phyloP scores from a whole-genome alignment of 2,113 vertebrate species.

The Oncorhynchus gorbuscha region DNA sequence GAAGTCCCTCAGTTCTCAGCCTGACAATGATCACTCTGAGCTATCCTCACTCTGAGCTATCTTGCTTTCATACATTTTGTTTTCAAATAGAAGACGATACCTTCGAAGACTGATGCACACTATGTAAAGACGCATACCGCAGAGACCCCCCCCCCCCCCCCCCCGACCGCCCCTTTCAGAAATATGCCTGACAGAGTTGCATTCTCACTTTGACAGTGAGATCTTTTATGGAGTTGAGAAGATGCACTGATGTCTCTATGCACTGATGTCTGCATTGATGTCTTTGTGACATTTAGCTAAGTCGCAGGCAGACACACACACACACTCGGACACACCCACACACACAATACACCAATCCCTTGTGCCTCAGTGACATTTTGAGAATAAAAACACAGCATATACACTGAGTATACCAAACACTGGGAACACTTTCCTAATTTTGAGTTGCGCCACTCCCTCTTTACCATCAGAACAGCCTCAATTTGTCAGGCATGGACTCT shows the following conservation, averaged over 20 bases:
- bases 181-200: slow-evolving; percentile 34
- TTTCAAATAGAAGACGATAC: slow-evolving; percentile 10
- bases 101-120: not conserved
- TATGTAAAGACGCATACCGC: not conserved
- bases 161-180: slow-evolving; percentile 5
- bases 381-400: slow-evolving; percentile 16
- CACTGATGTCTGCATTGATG: slow-evolving; percentile 35
- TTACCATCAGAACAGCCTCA: too few relatives aligned
- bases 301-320: not conserved
- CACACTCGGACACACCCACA: not conserved
- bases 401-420: too few relatives aligned
- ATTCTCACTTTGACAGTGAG: slow-evolving; percentile 5
- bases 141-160: not conserved
- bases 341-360: not conserved
- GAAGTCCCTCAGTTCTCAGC: not conserved
- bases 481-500: too few relatives aligned
- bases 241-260: slow-evolving; percentile 8
- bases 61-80: not conserved
- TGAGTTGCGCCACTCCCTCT: too few relatives aligned
- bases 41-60: not conserved
- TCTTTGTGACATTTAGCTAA: slow-evolving; percentile 39
- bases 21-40: not conserved
- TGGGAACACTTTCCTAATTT: too few relatives aligned
- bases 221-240: slow-evolving; percentile 38
- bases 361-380: slow-evolving; percentile 34